A percentile compares a stretch with the other conserved stretches of the same genome.
Evolutionary conservation across 2,113 vertebrate species (phyloP).

Genomic region (Barbus barbus): DNA sequence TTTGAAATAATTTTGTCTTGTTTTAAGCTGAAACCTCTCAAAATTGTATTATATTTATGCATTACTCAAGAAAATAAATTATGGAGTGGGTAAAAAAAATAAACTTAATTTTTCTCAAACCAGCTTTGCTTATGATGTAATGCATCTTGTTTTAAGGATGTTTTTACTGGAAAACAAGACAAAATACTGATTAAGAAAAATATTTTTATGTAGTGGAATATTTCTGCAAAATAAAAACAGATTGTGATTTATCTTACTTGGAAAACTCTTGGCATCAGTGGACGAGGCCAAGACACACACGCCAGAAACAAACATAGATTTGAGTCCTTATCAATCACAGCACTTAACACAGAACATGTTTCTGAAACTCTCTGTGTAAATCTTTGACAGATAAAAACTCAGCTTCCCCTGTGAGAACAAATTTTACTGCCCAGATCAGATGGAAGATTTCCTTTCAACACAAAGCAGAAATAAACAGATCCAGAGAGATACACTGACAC

Average conservation of each 20-base stretch:
- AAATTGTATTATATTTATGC: background rate
- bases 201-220: background rate
- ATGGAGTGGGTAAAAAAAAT: background rate
- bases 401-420: conserved; percentile 60
- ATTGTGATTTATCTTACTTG: conserved; percentile 1
- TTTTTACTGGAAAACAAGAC: conserved; percentile 8
- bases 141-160: background rate
- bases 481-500: conserved; percentile 53
- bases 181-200: background rate
- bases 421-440: conserved; percentile 63
- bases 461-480: conserved; percentile 67
- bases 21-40: background rate
- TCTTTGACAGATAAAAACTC: conserved; percentile 58
- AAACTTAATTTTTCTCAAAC: background rate
- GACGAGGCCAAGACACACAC: conserved; percentile 27
- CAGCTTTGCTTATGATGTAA: background rate
- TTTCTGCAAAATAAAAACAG: background rate
- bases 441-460: conserved; percentile 67
- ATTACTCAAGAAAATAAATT: background rate
- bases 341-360: conserved; percentile 53
- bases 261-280: background rate
- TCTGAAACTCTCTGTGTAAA: conserved; percentile 62
- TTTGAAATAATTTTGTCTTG: background rate
- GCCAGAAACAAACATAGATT: conserved; percentile 47
- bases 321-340: conserved; percentile 65